Conservation (phyloP, 2,113 vertebrate species). For the Chroicocephalus ridibundus region DNA sequence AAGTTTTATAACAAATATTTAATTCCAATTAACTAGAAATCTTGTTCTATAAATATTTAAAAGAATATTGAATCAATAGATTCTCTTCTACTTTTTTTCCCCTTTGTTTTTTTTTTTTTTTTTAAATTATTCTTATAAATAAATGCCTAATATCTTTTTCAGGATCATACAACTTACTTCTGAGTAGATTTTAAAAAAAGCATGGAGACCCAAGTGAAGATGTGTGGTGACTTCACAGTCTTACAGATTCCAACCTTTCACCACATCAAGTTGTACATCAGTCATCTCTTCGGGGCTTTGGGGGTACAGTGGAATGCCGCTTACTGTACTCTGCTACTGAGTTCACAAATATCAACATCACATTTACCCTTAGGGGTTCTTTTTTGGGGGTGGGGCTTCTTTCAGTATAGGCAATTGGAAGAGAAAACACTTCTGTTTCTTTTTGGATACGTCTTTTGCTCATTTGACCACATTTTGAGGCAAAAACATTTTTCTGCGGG, state of each 20-base stretch:
- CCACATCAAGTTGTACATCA: background rate
- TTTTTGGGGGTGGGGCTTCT: fast-evolving
- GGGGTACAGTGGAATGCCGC: background rate
- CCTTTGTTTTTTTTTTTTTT: background rate
- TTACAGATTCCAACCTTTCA: background rate
- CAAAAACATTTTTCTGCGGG: background rate
- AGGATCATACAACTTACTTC: background rate
- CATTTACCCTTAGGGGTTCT: background rate
- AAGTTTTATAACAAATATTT: background rate
- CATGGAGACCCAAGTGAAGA: background rate
- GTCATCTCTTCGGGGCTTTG: background rate
- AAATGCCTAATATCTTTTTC: background rate
- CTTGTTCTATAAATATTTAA: background rate
- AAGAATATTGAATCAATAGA: background rate
- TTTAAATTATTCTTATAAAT: background rate
- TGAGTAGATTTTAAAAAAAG: background rate
- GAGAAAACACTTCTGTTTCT: background rate
- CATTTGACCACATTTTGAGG: background rate
- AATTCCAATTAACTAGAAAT: background rate
- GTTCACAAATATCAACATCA: background rate
- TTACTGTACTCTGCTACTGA: background rate
- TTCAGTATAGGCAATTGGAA: background rate
- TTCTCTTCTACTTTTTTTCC: background rate
- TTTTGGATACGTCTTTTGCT: background rate
- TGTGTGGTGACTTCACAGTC: background rate